Conservation (phyloP, 2,888 invertebrate species). For the Argyresthia goedartella region DNA sequence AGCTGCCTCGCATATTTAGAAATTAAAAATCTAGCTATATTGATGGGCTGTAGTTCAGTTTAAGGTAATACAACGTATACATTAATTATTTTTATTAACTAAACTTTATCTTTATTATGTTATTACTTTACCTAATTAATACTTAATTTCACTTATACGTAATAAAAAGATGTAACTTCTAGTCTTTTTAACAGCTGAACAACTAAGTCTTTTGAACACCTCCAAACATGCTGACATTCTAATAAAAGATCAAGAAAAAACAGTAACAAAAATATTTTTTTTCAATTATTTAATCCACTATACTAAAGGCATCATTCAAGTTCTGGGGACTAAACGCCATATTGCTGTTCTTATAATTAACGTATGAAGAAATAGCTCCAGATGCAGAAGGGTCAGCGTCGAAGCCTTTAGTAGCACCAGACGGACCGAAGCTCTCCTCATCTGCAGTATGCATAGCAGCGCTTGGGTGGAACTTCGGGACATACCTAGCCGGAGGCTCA, state of each 20-base stretch:
- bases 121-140: no score
- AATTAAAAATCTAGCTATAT: no score
- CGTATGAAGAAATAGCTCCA: slow-evolving; percentile 43
- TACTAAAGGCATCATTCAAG: slow-evolving; percentile 59
- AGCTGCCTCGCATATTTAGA: no score
- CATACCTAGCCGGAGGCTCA: slow-evolving; percentile 48
- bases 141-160: no score
- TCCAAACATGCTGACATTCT: no score
- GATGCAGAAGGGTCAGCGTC: slow-evolving; percentile 29
- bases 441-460: slow-evolving; percentile 23
- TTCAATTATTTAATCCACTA: slow-evolving; percentile 25
- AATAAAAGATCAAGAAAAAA: not conserved
- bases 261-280: not conserved
- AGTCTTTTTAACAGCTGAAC: no score
- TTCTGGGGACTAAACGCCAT: slow-evolving; percentile 62
- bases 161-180: no score
- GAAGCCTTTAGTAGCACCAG: slow-evolving; percentile 18
- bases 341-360: slow-evolving; percentile 57
- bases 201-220: no score
- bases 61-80: no score
- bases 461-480: slow-evolving; percentile 28
- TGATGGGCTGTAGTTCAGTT: no score
- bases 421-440: slow-evolving; percentile 18
- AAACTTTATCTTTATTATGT: no score
- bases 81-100: no score